phyloP scores from a whole-genome alignment of 2,113 vertebrate species.

The Larimichthys polyactis region DNA sequence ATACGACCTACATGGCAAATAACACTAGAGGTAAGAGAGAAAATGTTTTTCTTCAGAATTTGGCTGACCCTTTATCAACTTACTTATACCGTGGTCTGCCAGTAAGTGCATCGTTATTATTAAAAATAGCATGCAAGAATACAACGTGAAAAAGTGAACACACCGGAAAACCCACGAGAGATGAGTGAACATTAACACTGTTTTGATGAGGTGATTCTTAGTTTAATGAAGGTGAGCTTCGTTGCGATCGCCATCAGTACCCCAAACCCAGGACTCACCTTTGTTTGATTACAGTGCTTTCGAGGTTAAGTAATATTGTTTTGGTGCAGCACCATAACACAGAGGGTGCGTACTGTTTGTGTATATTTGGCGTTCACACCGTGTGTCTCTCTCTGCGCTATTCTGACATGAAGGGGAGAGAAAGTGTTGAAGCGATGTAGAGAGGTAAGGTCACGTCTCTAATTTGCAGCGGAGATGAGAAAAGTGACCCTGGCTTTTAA shows the following conservation, averaged over 20 bases:
- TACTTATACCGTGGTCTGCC: background rate
- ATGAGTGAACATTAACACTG: conserved; percentile 36
- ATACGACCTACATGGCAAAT: background rate
- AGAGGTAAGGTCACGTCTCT: conserved; percentile 67
- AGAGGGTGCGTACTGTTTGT: conserved; percentile 52
- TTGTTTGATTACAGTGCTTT: conserved; percentile 62
- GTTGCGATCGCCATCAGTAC: conserved; percentile 29
- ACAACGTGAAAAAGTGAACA: background rate
- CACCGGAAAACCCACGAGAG: conserved; percentile 24
- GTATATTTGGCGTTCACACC: conserved; percentile 22
- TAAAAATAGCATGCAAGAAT: conserved; percentile 9
- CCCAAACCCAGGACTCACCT: conserved; percentile 40
- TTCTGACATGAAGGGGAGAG: conserved; percentile 46
- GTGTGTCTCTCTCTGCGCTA: conserved; percentile 42
- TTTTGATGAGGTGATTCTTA: conserved; percentile 44
- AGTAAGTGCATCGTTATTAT: background rate
- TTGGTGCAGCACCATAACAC: conserved; percentile 20
- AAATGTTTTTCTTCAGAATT: background rate
- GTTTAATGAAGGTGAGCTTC: conserved; percentile 58
- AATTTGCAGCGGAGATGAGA: conserved; percentile 78
- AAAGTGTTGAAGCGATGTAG: conserved; percentile 27
- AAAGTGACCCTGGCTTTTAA: conserved; percentile 76
- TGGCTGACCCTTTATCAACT: background rate
- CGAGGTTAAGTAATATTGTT: conserved; percentile 66
- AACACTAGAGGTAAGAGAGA: background rate